Evolutionary conservation across 2,113 vertebrate species (phyloP), one percentile per base, ranked within the genome.

Genomic region (Prunella fulvescens): DNA sequence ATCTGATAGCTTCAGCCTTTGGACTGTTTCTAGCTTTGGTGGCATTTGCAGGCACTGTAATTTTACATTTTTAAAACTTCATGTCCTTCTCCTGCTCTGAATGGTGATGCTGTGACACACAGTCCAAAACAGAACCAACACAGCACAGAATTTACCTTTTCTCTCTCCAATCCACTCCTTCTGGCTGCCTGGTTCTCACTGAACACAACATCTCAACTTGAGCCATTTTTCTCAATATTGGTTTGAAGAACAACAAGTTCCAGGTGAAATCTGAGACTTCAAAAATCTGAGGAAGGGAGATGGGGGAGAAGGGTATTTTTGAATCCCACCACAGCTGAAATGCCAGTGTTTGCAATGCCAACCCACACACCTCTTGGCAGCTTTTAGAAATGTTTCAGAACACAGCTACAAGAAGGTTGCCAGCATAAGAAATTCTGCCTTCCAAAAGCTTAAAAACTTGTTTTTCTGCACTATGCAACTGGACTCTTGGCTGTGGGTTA

Each of bases 311-410:
- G 47, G 47, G 51, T 26, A 10, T 58, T 86, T 90, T 73, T 86
- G 26, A 72, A 53, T 69, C 71, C 76, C 57, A 35, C 64, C 50
- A 16, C 73, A 45, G 62, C 17, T 40, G 51, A 81, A 94, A 92
- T 74, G 90, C 64, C 60, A 58, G 29, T 77, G 62, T 92, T 94
- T 90, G 70, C 71, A 40, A 29, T 77, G 85, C 72, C 93, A 96
- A 11, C 87, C 84, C 90, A 92, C 26, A 1, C 42, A 74, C 28
- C 47, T 37, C 31, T 71, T 81, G 93, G 90, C 76, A 74, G 37
- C 71, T 88, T 81, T 53, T 14, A 77, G 79, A 72, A 74, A 54
- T 9, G 2, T 70, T 88, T 88, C 76, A 66, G 83, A 95, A 56
- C 72, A 71, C 42, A 90, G 39, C 76, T 37, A 50, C 5, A 4